Base-by-base conservation (phyloP, 1,140 invertebrate genomes). In the Reticulitermes speratus region DNA sequence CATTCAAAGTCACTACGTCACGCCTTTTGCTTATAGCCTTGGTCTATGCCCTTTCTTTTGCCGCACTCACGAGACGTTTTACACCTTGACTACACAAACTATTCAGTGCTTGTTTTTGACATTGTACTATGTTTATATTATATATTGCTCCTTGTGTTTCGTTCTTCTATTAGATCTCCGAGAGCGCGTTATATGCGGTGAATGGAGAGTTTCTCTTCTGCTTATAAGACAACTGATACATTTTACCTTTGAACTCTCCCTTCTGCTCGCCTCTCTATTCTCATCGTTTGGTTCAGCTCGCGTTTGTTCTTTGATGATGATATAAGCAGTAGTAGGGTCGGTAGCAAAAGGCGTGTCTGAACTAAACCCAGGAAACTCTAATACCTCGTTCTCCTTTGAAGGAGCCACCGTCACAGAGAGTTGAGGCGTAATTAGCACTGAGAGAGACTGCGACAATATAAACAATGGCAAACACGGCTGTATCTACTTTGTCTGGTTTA, bases 391-490 rank as follows among this genome's bases (percentile, higher is more conserved):
- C 65, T n/a, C 65, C 65, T 75, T 75, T 75, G 65, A 75, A 23
- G 25, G 8, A 30, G 7, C 7, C 65, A 30, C 1, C 65, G 8
- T 2, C 65, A 55, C 52, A 55, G 7, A 21, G 52, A 55, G 52
- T 21, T 55, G 25, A n/a, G 65, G 14, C 14, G 65, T 75, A 75
- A 75, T 75, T 75, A 75, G 25, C 25, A n/a, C 65, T 16, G 25
- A 75, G n/a, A 55, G 52, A 30, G 25, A 30, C 65, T 75, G 25
- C 59, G 59, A 65, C 59, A 65, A 65, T 75, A 75, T 75, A 75
- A 75, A 75, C 65, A 75, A n/a, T n/a, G n/a, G 65, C 65, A 75
- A 75, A 75, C 65, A 75, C 65, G 65, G 30, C n/a, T 30, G 59
- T 23, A 65, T 65, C 59, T 23, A 65, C 59, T 65, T 65, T 65